These are phyloP conservation scores for Oscarella lobularis DNA, from an alignment of 37 sponge, comb jelly and placozoan species.

Conservation along the genomic window DNA sequence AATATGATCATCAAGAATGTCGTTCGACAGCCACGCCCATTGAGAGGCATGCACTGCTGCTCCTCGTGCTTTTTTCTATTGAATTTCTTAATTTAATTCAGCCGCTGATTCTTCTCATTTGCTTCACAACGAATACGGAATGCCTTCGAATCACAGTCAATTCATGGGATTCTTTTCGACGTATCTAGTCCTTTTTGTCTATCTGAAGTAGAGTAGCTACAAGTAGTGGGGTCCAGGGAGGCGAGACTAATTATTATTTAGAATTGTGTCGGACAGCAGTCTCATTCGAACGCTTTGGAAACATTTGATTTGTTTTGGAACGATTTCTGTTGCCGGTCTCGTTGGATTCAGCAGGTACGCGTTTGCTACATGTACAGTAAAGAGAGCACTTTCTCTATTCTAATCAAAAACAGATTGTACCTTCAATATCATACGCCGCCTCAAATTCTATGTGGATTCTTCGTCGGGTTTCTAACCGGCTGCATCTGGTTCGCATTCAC, in stretches of 20 bases:
- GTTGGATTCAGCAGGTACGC: neutral
- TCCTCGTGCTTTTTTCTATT: neutral
- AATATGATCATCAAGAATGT: constrained; percentile 58
- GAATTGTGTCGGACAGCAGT: neutral
- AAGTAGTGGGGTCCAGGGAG: neutral
- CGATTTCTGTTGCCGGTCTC: neutral
- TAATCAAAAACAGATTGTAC: neutral
- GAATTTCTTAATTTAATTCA: too few species aligned
- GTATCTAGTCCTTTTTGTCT: constrained; percentile 58
- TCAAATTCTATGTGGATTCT: neutral
- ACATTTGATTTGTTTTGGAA: neutral
- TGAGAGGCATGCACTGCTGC: constrained; percentile 9
- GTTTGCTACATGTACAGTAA: neutral
- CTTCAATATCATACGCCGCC: neutral
- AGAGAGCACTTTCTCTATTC: neutral
- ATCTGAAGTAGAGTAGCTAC: constrained; percentile 23
- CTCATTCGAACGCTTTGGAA: neutral
- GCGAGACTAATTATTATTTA: neutral
- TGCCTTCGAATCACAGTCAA: constrained; percentile 93
- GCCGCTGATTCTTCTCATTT: neutral
- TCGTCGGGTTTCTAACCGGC: neutral
- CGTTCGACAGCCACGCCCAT: constrained; percentile 64
- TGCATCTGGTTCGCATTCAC: neutral
- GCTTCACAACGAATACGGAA: constrained; percentile 71
- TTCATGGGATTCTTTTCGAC: constrained; percentile 86